Conservation (phyloP, 2,113 vertebrate genomes). For the Gobius niger region DNA sequence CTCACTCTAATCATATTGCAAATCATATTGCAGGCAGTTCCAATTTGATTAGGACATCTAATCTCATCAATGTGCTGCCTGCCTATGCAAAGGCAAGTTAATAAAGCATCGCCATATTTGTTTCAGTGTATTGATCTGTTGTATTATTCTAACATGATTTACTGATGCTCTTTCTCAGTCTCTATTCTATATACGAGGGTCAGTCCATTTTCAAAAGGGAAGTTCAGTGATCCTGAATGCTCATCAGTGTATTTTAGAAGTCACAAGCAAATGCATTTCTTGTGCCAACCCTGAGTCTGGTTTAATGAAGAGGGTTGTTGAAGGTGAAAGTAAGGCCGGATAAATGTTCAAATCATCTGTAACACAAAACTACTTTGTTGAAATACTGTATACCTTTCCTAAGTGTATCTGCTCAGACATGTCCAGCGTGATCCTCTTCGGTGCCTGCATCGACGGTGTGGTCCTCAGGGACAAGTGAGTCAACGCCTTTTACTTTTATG, state of each 20-base stretch:
- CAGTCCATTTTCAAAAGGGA: conserved; percentile 20
- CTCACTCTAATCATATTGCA: conserved; percentile 45
- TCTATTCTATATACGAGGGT: conserved; percentile 21
- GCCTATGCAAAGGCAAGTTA: conserved; percentile 49
- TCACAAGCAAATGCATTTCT: not conserved
- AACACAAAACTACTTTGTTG: not conserved
- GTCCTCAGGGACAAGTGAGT: conserved; percentile 96
- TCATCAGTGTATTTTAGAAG: not conserved
- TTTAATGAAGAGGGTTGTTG: not conserved
- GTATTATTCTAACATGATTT: conserved; percentile 44
- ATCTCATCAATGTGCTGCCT: conserved; percentile 49
- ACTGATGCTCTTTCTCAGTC: conserved; percentile 21
- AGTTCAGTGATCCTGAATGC: conserved; percentile 4
- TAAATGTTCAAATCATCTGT: not conserved
- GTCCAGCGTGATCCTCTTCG: conserved; percentile 89
- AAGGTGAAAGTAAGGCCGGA: not conserved
- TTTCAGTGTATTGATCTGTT: conserved; percentile 38
- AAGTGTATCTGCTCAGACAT: conserved; percentile 81
- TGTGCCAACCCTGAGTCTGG: not conserved
- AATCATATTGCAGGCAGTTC: conserved; percentile 44
- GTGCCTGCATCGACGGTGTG: conserved; percentile 92
- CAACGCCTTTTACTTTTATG: not conserved
- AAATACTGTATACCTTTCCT: conserved; percentile 62
- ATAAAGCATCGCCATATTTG: conserved; percentile 55
- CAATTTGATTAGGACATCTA: conserved; percentile 60